Base-by-base conservation (phyloP, 2,113 vertebrate genomes). In the Serinus canaria region DNA sequence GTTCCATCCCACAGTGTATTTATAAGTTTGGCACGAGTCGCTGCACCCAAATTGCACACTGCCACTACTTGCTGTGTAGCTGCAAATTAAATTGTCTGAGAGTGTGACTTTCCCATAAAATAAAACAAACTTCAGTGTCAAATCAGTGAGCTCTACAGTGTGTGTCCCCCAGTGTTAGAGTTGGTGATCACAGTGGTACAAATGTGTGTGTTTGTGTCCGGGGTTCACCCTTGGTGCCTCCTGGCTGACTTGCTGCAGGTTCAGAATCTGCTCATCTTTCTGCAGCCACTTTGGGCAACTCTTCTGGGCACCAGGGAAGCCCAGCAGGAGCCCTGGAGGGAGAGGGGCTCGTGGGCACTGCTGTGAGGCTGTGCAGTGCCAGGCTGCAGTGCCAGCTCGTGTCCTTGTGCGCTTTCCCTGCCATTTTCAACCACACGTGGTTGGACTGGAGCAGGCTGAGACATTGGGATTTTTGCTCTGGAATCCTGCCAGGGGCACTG, bases 1-100 rank as follows among this genome's bases (percentile, higher is more conserved):
- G 49, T 83, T 93, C 64, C 74, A n/a, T 90, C 94, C 62, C 80
- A 68, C 28, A n/a, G 74, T 46, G 15, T 92, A 89, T 95, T 95
- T 95, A 33, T 93, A 95, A 77, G 30, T 77, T 41, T 86, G 90
- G 60, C 64, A 30, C 39, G 44, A 92, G 66, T 76, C 1, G 5
- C 41, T 72, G 37, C 52, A 75, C 63, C 72, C 60, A 84, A 60
- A 86, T 35, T 81, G 43, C 27, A 47, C 30, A 0, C 52, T 85
- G 62, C 24, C 41, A 66, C 44, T 75, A 14, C 44, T 73, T 90
- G n/a, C 46, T 83, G 66, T 64, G 19, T 39, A 91, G 63, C 85
- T 55, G 47, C 81, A 75, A 89, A 90, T 74, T 44, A 77, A 67
- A 62, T 70, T 95, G 50, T 69, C 59, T 74, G 50, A 47, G 83